Evolutionary conservation across 2,797 vertebrate species (phyloP), one percentile per base, ranked within the genome.

Genomic region (Ciconia nigra): DNA sequence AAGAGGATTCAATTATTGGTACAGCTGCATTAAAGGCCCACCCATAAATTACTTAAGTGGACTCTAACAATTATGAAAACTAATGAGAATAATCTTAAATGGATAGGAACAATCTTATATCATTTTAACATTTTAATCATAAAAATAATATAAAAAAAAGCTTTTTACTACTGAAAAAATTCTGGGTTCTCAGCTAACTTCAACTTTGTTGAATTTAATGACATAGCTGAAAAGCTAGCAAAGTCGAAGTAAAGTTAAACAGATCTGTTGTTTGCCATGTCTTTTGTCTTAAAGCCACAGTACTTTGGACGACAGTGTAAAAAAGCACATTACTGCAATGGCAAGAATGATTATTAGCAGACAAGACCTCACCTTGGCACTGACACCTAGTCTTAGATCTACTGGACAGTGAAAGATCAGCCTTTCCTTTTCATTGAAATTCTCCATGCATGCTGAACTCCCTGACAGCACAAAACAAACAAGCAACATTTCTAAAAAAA

Each of bases 91-190:
- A 94, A 90, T 94, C 83, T 81, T 83, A 91, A 93, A 90, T 78
- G 83, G 44, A 54, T 72, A 70, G 79, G 74, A 97, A 91, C 57
- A 96, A 91, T 95, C 46, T 96, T 95, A 89, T 46, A 89, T 90
- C 4, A 95, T 89, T 96, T 97, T 96, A 97, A 94, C 35, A 80
- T 95, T 97, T 96, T 87, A 93, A 95, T 97, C 29, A 85, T 92
- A 94, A 97, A 97, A 96, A 93, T 77, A 96, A 86, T 83, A 88
- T 65, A 33, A 59, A 92, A 92, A 92, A 94, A 81, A 65, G 29
- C 16, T 76, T 94, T 92, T 85, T 76, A 69, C 62, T n/a, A 22
- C 28, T 74, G 41, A 80, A 93, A 92, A 82, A 76, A 79, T 83
- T 96, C 58, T 82, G 61, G 37, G 21, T 73, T 35, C 65, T 94